Conservation (phyloP, 2,888 invertebrate species). For the Sepioteuthis lessoniana region DNA sequence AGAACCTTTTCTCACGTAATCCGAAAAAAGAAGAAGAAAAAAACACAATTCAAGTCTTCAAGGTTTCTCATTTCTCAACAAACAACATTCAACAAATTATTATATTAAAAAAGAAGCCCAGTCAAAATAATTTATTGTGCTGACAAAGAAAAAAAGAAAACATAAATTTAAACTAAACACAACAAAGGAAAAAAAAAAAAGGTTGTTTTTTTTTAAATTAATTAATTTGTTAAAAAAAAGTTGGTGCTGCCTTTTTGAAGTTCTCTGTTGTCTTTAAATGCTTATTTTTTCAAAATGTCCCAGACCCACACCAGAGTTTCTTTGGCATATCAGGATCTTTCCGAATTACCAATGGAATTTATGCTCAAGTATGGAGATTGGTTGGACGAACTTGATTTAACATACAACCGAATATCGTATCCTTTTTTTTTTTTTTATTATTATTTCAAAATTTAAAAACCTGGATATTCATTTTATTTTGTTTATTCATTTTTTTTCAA, state of each 20-base stretch:
- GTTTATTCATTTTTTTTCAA: no score
- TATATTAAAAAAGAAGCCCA: neutral
- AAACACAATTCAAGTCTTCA: no score
- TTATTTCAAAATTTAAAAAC: no score
- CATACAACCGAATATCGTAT: conserved; percentile 67
- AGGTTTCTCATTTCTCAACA: no score
- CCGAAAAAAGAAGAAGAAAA: no score
- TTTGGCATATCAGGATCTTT: conserved; percentile 64
- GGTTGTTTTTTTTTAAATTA: no score
- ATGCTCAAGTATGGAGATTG: conserved; percentile 55
- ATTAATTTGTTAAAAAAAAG: no score
- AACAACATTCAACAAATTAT: no score
- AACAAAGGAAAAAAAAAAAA: neutral
- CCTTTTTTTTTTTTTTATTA: conserved; percentile 54
- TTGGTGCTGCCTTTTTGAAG: neutral
- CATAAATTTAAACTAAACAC: neutral
- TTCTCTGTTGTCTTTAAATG: neutral
- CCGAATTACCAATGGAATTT: conserved; percentile 62
- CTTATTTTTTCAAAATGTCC: neutral
- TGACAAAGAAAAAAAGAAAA: neutral
- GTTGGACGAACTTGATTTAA: conserved; percentile 68
- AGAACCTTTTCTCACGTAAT: no score
- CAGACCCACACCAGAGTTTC: conserved; percentile 47
- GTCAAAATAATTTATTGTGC: neutral
- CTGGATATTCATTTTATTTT: no score